These are phyloP conservation scores for Solen grandis DNA, from an alignment of 1,140 invertebrate species.

Conservation along the genomic window DNA sequence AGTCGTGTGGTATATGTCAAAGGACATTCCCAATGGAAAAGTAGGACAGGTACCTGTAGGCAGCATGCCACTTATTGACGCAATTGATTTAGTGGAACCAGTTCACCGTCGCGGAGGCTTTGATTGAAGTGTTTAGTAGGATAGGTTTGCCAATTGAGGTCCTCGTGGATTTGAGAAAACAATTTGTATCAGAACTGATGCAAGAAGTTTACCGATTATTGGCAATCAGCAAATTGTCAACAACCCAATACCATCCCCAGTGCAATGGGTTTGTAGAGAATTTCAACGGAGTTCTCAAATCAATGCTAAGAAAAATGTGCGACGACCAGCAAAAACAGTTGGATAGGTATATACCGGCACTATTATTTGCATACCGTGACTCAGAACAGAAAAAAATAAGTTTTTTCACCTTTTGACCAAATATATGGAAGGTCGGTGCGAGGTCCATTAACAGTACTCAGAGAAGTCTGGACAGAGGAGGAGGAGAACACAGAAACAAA, in stretches of 20 bases:
- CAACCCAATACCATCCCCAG: constrained; percentile 67
- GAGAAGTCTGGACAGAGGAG: constrained; percentile 68
- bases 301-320: constrained; percentile 68
- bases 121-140: constrained; percentile 76
- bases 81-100: constrained; percentile 61
- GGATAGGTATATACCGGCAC: constrained; percentile 70
- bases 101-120: constrained; percentile 61
- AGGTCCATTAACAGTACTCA: constrained; percentile 66
- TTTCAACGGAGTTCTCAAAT: constrained; percentile 63
- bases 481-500: constrained; percentile 21
- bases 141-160: constrained; percentile 79
- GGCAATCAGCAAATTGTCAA: constrained; percentile 57
- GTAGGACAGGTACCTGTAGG: constrained; percentile 50
- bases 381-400: constrained; percentile 59
- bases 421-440: constrained; percentile 68
- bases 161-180: constrained; percentile 80
- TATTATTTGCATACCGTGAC: constrained; percentile 72
- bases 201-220: constrained; percentile 57
- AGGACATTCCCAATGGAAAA: constrained; percentile 54
- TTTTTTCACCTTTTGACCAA: constrained; percentile 70
- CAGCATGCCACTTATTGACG: constrained; percentile 59
- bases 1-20: constrained; percentile 62
- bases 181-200: constrained; percentile 76
- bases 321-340: constrained; percentile 69
- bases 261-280: constrained; percentile 70